Conservation (phyloP, 2,888 invertebrate species). For the Charanyca ferruginea region DNA sequence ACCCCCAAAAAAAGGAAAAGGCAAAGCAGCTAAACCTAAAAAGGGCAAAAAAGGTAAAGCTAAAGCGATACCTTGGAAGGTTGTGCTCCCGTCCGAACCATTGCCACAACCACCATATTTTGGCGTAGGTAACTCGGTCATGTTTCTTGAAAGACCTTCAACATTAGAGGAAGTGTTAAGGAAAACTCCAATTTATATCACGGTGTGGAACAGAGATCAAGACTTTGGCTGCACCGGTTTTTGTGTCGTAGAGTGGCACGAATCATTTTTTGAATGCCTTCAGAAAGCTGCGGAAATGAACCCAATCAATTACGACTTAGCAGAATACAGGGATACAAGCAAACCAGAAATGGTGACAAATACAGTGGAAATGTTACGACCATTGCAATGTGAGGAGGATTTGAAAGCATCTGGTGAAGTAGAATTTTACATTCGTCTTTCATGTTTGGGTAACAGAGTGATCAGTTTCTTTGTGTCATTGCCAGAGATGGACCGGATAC, state of each 20-base stretch:
- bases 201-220: constrained; percentile 88
- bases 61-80: constrained; percentile 71
- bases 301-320: constrained; percentile 84
- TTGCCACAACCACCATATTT: constrained; percentile 87
- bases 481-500: constrained; percentile 87
- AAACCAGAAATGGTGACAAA: constrained; percentile 83
- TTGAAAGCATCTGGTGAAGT: constrained; percentile 85
- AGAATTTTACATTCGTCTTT: constrained; percentile 81
- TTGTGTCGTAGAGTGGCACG: constrained; percentile 82
- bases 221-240: constrained; percentile 84
- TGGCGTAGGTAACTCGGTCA: constrained; percentile 85
- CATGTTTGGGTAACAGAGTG: constrained; percentile 84
- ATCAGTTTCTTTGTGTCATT: constrained; percentile 82
- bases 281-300: constrained; percentile 79
- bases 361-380: constrained; percentile 80
- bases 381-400: constrained; percentile 86
- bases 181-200: constrained; percentile 84
- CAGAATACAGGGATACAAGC: constrained; percentile 81
- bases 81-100: constrained; percentile 84
- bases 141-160: constrained; percentile 85
- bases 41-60: constrained; percentile 77
- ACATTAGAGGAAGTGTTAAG: constrained; percentile 81
- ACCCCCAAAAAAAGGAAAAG: constrained; percentile 74
- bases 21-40: constrained; percentile 68
- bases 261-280: constrained; percentile 82